Conservation (phyloP, 2,888 invertebrate genomes). For the Caenorhabditis imperialis region DNA sequence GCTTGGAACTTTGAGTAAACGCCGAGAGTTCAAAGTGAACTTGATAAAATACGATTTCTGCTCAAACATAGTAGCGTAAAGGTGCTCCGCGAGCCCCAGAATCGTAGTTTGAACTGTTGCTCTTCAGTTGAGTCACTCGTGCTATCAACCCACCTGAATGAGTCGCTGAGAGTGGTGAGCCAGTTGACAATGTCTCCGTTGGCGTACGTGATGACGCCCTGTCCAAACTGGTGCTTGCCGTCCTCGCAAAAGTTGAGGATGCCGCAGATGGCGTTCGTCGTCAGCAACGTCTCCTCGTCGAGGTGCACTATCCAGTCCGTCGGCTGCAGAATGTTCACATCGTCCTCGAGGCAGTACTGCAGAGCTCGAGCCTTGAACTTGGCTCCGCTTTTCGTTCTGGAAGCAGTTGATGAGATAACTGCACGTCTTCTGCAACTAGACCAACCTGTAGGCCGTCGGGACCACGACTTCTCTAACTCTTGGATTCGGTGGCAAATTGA, state of each 20-base stretch:
- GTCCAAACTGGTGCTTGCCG: slow-evolving; percentile 94
- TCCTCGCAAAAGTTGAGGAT: slow-evolving; percentile 94
- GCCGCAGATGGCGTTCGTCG: slow-evolving; percentile 85
- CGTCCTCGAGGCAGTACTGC: slow-evolving; percentile 93
- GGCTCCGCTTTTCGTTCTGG: slow-evolving; percentile 89
- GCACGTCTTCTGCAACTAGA: background rate
- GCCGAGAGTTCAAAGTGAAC: too few species aligned
- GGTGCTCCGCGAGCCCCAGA: too few species aligned
- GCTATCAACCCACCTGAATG: too few species aligned
- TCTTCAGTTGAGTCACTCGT: slow-evolving; percentile 7
- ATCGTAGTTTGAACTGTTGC: slow-evolving; percentile 5
- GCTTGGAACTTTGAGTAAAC: too few species aligned
- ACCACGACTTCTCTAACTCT: slow-evolving; percentile 88
- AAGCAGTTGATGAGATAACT: slow-evolving; percentile 16
- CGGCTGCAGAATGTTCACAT: slow-evolving; percentile 83
- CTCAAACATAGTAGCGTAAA: too few species aligned
- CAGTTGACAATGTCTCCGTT: slow-evolving; percentile 95
- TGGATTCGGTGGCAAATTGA: slow-evolving; percentile 82
- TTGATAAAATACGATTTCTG: too few species aligned
- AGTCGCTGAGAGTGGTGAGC: slow-evolving; percentile 95
- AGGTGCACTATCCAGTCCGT: slow-evolving; percentile 91
- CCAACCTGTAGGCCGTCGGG: slow-evolving; percentile 81
- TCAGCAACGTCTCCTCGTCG: slow-evolving; percentile 94
- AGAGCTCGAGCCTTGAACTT: slow-evolving; percentile 93
- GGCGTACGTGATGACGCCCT: slow-evolving; percentile 86